phyloP scores from a whole-genome alignment of 1,140 invertebrate species.

The Cotesia glomerata region DNA sequence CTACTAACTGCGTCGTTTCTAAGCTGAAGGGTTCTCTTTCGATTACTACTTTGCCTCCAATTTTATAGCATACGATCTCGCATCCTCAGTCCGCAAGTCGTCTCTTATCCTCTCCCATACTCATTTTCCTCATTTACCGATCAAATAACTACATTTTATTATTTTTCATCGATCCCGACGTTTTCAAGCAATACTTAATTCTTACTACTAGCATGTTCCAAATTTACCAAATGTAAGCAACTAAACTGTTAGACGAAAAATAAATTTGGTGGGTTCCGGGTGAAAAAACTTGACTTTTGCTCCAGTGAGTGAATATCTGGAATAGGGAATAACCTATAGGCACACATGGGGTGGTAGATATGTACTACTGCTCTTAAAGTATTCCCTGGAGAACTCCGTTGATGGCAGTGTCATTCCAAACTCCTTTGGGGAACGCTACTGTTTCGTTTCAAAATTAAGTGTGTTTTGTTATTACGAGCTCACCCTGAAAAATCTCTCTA shows the following conservation, averaged over 20 bases:
- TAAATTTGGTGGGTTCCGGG: not conserved
- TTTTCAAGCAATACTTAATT: not conserved
- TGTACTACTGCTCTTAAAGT: constrained; percentile 48
- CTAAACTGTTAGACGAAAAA: not conserved
- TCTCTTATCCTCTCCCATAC: not conserved
- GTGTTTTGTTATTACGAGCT: constrained; percentile 37
- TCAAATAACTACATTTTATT: not conserved
- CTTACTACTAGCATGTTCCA: too few species aligned
- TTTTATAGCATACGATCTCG: constrained; percentile 48
- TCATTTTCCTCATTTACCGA: not conserved
- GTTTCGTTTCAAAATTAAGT: constrained; percentile 38
- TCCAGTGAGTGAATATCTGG: constrained; percentile 7
- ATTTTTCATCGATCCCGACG: not conserved
- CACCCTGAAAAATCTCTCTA: not conserved
- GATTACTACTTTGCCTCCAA: constrained; percentile 52
- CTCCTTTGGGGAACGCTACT: constrained; percentile 49
- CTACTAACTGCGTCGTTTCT: constrained; percentile 59
- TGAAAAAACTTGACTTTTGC: not conserved
- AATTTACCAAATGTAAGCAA: too few species aligned
- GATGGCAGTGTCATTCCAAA: constrained; percentile 45
- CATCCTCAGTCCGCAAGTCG: not conserved
- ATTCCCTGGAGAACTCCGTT: constrained; percentile 43
- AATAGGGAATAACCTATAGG: constrained; percentile 32
- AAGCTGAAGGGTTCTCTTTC: constrained; percentile 59
- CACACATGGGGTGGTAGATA: constrained; percentile 45